phyloP scores from a whole-genome alignment of 2,888 invertebrate genomes.

The Ametastegia equiseti region DNA sequence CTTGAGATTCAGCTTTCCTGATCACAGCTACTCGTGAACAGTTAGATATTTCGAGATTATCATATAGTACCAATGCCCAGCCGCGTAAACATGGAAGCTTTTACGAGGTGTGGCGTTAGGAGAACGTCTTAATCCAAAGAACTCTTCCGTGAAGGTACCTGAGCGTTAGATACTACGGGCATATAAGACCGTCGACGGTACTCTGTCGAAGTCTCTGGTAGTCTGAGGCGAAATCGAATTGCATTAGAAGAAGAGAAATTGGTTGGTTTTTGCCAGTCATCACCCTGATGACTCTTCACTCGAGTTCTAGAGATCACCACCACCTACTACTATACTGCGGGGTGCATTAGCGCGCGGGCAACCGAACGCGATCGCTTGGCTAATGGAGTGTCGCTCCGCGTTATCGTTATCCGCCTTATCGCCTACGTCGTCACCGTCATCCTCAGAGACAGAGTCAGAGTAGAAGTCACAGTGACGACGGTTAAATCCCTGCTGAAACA shows the following conservation, averaged over 20 bases:
- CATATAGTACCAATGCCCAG: background rate
- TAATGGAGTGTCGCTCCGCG: constrained; percentile 48
- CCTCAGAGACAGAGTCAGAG: constrained; percentile 9
- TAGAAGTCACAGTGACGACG: constrained; percentile 39
- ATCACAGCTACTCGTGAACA: background rate
- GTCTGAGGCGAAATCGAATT: constrained; percentile 24
- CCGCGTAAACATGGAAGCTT: background rate
- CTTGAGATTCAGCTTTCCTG: background rate
- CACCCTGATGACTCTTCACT: constrained; percentile 31
- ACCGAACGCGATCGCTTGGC: constrained; percentile 41
- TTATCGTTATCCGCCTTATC: constrained; percentile 47
- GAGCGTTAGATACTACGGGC: background rate
- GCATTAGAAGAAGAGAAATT: constrained; percentile 33
- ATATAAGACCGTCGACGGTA: constrained; percentile 1
- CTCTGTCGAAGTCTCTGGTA: background rate
- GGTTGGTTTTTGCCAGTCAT: constrained; percentile 44
- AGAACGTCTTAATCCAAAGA: constrained; percentile 4
- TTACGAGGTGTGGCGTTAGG: background rate
- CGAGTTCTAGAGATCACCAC: constrained; percentile 1
- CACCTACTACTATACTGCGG: background rate
- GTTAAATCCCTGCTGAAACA: constrained; percentile 44
- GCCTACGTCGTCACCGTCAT: constrained; percentile 32
- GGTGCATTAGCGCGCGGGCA: constrained; percentile 38
- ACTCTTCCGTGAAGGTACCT: background rate
- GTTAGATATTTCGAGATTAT: background rate